Evolutionary conservation across 2,797 vertebrate species (phyloP).

Genomic region (Galaxias olidus): DNA sequence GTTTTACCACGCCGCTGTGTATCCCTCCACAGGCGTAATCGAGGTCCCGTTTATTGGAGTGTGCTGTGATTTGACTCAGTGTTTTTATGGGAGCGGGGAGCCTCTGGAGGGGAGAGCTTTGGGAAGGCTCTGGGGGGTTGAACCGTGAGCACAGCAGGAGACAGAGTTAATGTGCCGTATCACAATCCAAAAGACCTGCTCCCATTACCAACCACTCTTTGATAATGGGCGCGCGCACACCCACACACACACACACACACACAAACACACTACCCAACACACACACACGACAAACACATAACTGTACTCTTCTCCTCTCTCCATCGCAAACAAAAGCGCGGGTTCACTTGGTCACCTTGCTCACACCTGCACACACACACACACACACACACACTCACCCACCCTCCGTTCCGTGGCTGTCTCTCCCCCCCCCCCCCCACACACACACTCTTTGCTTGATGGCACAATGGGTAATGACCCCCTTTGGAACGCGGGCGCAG

Average conservation of each 20-base stretch:
- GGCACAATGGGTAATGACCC: slow-evolving; percentile 78
- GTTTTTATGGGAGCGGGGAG: too few species aligned
- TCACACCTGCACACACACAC: background rate
- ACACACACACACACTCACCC: slow-evolving; percentile 35
- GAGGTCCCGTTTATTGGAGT: too few species aligned
- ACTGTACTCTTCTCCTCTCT: slow-evolving; percentile 56
- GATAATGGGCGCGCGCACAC: slow-evolving; percentile 27
- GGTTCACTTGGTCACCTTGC: too few species aligned
- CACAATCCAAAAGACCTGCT: slow-evolving; percentile 60
- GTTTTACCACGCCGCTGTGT: too few species aligned
- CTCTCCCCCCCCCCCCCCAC: too few species aligned
- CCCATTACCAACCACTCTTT: slow-evolving; percentile 63
- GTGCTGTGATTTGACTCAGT: too few species aligned
- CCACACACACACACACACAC: slow-evolving; percentile 51
- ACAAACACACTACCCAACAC: slow-evolving; percentile 49
- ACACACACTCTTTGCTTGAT: slow-evolving; percentile 75
- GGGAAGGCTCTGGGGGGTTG: slow-evolving; percentile 46
- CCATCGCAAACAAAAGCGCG: background rate
- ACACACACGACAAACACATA: slow-evolving; percentile 35
- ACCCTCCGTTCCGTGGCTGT: slow-evolving; percentile 72
- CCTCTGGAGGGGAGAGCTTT: slow-evolving; percentile 1
- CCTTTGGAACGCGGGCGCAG: slow-evolving; percentile 70
- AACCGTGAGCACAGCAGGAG: slow-evolving; percentile 56
- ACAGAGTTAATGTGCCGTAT: slow-evolving; percentile 70
- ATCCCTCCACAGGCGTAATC: too few species aligned